A percentile compares a stretch with the other conserved stretches of the same genome.
phyloP scores from a whole-genome alignment of 2,113 vertebrate genomes.

The Xenus cinereus region DNA sequence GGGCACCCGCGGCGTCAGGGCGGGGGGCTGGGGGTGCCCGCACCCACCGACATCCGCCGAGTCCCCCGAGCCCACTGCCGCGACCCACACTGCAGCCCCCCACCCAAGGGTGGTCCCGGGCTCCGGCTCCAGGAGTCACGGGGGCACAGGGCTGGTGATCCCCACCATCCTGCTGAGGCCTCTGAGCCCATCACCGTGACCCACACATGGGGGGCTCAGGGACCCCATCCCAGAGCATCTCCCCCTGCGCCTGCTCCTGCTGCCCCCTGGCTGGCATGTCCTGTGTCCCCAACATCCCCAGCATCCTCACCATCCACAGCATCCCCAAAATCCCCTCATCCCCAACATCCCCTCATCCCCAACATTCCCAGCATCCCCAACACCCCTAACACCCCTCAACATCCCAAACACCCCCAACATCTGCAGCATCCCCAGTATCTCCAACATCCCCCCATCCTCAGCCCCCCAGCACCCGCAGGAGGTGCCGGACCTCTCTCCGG shows the following conservation, averaged over 20 bases:
- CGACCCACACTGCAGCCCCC: background rate
- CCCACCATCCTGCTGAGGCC: background rate
- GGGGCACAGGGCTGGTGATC: background rate
- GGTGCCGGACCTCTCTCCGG: conserved; percentile 80
- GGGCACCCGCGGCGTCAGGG: background rate
- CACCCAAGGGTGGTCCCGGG: background rate
- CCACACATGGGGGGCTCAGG: background rate
- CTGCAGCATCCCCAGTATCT: background rate
- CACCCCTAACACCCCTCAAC: background rate
- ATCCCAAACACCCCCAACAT: background rate
- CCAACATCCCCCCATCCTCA: background rate
- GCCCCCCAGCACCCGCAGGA: background rate
- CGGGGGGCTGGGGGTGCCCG: background rate
- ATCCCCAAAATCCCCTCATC: no score
- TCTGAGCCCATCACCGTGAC: background rate
- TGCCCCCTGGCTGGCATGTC: no score
- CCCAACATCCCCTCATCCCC: no score
- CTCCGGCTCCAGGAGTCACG: background rate
- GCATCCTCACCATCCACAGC: no score
- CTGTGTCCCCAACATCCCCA: no score
- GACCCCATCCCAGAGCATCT: background rate
- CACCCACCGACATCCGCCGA: no score
- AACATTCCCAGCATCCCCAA: background rate
- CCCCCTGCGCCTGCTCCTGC: background rate
- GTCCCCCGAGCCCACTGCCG: background rate